phyloP scores from a whole-genome alignment of 2,888 invertebrate species.

The Standfussiana lucernea region DNA sequence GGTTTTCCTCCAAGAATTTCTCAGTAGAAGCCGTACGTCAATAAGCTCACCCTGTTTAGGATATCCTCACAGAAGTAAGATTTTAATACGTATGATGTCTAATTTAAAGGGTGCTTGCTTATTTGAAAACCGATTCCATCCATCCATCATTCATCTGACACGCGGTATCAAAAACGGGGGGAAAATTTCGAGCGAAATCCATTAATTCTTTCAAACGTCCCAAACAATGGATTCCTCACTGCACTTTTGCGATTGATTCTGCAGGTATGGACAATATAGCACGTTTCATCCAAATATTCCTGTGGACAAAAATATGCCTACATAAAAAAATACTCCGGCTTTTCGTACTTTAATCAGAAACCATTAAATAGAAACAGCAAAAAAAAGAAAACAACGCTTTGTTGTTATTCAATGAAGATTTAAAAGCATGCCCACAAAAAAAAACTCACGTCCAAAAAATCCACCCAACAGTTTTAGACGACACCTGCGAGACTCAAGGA shows the following conservation, averaged over 20 bases:
- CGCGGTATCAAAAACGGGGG: constrained; percentile 3
- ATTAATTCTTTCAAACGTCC: constrained; percentile 25
- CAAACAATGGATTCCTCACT: constrained; percentile 7
- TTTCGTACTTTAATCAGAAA: background rate
- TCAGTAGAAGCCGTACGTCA: background rate
- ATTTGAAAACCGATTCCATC: constrained; percentile 8
- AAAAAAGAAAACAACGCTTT: background rate
- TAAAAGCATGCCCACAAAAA: background rate
- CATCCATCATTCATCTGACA: constrained; percentile 18
- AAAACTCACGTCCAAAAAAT: background rate
- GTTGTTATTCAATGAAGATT: background rate
- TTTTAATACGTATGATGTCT: background rate
- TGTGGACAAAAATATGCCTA: background rate
- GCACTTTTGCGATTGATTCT: constrained; percentile 27
- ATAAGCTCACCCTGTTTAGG: background rate
- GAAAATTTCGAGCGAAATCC: constrained; percentile 23
- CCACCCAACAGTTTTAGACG: background rate
- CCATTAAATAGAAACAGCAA: background rate
- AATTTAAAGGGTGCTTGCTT: background rate
- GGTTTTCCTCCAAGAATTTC: background rate
- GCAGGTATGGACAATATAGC: constrained; percentile 9
- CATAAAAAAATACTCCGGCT: background rate
- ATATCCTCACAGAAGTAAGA: background rate
- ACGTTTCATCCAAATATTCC: constrained; percentile 14
- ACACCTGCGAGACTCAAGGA: background rate